phyloP scores from a whole-genome alignment of 1,140 invertebrate genomes.

The Drosophila pseudoananassae region DNA sequence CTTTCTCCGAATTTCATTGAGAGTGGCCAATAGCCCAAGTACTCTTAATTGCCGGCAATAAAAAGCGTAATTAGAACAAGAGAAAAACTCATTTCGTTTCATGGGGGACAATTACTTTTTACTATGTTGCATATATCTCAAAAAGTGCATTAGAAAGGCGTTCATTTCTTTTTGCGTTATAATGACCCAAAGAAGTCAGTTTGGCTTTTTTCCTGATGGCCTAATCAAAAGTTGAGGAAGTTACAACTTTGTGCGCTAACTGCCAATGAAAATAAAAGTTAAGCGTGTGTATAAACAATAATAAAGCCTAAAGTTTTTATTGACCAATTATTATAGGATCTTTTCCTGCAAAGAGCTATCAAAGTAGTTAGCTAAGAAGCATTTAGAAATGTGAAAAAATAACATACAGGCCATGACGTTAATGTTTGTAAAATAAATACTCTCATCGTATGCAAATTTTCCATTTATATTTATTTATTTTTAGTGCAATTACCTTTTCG shows the following conservation, averaged over 20 bases:
- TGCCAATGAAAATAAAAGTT: slow-evolving; percentile 61
- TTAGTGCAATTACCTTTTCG: slow-evolving; percentile 23
- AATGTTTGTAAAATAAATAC: slow-evolving; percentile 13
- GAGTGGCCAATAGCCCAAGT: slow-evolving; percentile 28
- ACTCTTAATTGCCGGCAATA: slow-evolving; percentile 55
- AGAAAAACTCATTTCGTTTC: slow-evolving; percentile 55
- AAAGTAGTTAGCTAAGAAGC: slow-evolving; percentile 2
- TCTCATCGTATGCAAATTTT: slow-evolving; percentile 9
- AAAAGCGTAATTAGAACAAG: slow-evolving; percentile 62
- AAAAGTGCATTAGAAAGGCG: slow-evolving; percentile 44
- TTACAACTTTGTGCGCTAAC: slow-evolving; percentile 33
- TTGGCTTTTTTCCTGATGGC: slow-evolving; percentile 22
- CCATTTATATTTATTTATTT: slow-evolving; percentile 21
- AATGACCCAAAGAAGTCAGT: slow-evolving; percentile 4
- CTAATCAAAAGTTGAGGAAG: slow-evolving; percentile 13
- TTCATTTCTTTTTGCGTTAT: slow-evolving; percentile 11
- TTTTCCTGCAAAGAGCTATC: slow-evolving; percentile 21
- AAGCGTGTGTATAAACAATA: slow-evolving; percentile 41
- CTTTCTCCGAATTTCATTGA: slow-evolving; percentile 38
- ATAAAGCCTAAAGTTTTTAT: slow-evolving; percentile 39
- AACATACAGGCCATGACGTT: too few species aligned
- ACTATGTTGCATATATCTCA: slow-evolving; percentile 22
- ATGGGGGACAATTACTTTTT: slow-evolving; percentile 37
- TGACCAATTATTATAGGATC: slow-evolving; percentile 32
- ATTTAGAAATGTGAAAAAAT: too few species aligned